Percentiles rank a stretch among this genome's conserved stretches.
Evolutionary conservation across 1,140 invertebrate genomes (phyloP).

Genomic region (Yoshiicerus persimilis): DNA sequence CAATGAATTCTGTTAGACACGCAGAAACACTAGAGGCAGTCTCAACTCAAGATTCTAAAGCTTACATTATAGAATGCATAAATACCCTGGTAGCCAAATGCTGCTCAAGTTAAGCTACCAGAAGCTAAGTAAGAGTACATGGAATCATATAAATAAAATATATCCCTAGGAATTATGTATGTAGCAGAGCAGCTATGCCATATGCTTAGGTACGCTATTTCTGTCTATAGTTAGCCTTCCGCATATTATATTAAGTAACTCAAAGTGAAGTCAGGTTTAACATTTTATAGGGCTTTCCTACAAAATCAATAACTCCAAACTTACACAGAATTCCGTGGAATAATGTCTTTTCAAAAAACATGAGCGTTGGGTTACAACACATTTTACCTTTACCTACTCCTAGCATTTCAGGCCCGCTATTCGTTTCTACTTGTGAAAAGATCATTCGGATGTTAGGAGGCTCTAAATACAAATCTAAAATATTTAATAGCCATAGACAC

Average conservation of each 20-base stretch:
- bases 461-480: no score
- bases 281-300: background rate
- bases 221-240: background rate
- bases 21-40: background rate
- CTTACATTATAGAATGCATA: no score
- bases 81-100: no score
- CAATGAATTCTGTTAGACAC: background rate
- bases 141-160: background rate
- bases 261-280: background rate
- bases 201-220: no score
- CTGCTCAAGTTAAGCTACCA: background rate
- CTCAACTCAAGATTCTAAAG: background rate
- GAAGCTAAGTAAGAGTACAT: background rate
- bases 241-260: background rate
- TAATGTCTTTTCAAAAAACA: background rate
- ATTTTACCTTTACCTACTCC: background rate
- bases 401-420: no score
- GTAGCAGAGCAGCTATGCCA: no score
- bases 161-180: no score
- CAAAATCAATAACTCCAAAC: background rate
- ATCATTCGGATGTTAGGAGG: no score
- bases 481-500: no score
- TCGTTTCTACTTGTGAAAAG: no score
- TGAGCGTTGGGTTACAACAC: background rate
- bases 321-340: background rate